phyloP scores from a whole-genome alignment of 2,888 invertebrate genomes.

The Rhingia campestris region DNA sequence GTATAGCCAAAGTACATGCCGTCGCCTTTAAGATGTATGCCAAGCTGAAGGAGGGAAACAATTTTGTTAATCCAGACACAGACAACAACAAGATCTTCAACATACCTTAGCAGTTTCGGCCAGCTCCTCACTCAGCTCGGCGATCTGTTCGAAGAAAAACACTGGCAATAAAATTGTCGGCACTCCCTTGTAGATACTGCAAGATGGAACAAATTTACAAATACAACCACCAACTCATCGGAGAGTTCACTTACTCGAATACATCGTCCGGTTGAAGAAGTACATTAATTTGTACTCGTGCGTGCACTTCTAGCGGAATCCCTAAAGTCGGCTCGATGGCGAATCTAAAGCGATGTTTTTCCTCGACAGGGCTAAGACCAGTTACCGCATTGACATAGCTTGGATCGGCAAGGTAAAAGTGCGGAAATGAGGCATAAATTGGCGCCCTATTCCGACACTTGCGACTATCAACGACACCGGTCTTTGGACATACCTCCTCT shows the following conservation, averaged over 20 bases:
- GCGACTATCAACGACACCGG: slow-evolving; percentile 89
- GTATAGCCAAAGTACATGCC: slow-evolving; percentile 79
- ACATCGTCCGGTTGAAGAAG: slow-evolving; percentile 84
- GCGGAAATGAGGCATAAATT: slow-evolving; percentile 91
- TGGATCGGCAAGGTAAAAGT: slow-evolving; percentile 90
- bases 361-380: slow-evolving; percentile 87
- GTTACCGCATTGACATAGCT: slow-evolving; percentile 86
- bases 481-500: slow-evolving; percentile 83
- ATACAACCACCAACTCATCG: not conserved
- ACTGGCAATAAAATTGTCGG: slow-evolving; percentile 86
- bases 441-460: slow-evolving; percentile 91
- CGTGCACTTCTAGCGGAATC: slow-evolving; percentile 89
- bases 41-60: slow-evolving; percentile 77
- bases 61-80: not conserved
- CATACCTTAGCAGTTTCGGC: slow-evolving; percentile 82
- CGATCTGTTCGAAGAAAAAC: slow-evolving; percentile 90
- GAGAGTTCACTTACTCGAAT: slow-evolving; percentile 83
- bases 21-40: slow-evolving; percentile 78
- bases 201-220: slow-evolving; percentile 75
- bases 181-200: slow-evolving; percentile 85
- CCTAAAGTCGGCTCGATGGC: slow-evolving; percentile 90
- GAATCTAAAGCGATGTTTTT: slow-evolving; percentile 87
- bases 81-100: not conserved
- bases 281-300: slow-evolving; percentile 91
- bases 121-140: slow-evolving; percentile 85